Conservation (phyloP, 2,888 invertebrate genomes). For the Chymomyza caudatula region DNA sequence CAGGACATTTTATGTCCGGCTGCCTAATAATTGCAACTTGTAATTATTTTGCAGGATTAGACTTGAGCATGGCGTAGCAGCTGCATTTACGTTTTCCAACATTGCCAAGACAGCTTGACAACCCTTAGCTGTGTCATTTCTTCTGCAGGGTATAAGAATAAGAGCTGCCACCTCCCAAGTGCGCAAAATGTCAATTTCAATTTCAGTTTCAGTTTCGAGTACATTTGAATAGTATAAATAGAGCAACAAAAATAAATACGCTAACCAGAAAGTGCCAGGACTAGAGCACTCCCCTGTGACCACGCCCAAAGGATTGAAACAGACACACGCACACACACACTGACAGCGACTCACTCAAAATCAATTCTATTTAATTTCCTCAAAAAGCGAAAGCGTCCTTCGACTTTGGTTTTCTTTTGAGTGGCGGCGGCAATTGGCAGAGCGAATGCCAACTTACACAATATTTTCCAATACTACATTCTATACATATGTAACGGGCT, state of each 20-base stretch:
- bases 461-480: background rate
- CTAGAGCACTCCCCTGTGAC: background rate
- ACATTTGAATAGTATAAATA: background rate
- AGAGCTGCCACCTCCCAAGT: background rate
- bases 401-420: slow-evolving; percentile 67
- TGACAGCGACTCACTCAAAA: background rate
- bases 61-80: slow-evolving; percentile 28
- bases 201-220: slow-evolving; percentile 28
- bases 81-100: slow-evolving; percentile 2
- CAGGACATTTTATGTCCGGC: slow-evolving; percentile 13
- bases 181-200: slow-evolving; percentile 51
- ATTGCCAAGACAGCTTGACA: background rate
- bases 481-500: too few relatives aligned
- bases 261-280: background rate
- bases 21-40: slow-evolving; percentile 66
- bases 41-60: slow-evolving; percentile 60
- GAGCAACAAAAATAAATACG: background rate
- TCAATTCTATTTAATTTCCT: slow-evolving; percentile 63
- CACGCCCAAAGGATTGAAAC: background rate
- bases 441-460: background rate
- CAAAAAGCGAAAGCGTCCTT: slow-evolving; percentile 45
- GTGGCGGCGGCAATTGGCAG: slow-evolving; percentile 65
- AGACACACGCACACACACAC: background rate
- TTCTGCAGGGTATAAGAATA: too few relatives aligned
- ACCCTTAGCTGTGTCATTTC: background rate